Evolutionary conservation across 2,888 invertebrate species (phyloP).

Genomic region (Phyto melanocephala): DNA sequence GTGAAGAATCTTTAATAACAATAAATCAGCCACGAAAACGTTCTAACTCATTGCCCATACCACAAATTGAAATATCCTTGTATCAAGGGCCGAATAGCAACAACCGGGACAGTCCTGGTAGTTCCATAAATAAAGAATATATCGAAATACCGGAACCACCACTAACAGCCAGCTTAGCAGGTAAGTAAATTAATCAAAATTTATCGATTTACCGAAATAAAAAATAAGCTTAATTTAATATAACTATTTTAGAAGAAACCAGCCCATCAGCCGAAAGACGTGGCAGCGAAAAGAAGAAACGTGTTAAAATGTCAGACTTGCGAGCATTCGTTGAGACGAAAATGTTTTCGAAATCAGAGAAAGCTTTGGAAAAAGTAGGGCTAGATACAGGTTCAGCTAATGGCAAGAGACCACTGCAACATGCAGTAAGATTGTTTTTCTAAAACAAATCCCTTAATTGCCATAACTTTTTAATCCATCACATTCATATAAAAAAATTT

Average conservation of each 20-base stretch:
- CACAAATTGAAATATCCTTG: conserved; percentile 93
- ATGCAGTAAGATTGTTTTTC: conserved; percentile 81
- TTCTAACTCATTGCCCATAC: conserved; percentile 95
- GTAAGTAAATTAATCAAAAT: too few species aligned
- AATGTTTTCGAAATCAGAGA: conserved; percentile 93
- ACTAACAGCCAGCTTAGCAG: conserved; percentile 77
- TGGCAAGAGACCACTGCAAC: conserved; percentile 82
- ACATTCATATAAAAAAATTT: not conserved
- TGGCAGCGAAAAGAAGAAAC: conserved; percentile 90
- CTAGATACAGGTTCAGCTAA: conserved; percentile 81
- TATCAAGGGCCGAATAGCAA: conserved; percentile 86
- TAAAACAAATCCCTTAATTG: conserved; percentile 50
- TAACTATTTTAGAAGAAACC: conserved; percentile 71
- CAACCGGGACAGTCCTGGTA: conserved; percentile 78
- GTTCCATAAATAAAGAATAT: conserved; percentile 83
- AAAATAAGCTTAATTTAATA: not conserved
- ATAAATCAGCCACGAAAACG: conserved; percentile 90
- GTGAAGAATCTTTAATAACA: conserved; percentile 87
- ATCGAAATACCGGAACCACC: conserved; percentile 88
- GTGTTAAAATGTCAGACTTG: conserved; percentile 94
- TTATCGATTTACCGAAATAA: too few species aligned
- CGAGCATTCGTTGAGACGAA: conserved; percentile 95
- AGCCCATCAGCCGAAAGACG: conserved; percentile 80
- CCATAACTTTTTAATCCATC: conserved; percentile 2
- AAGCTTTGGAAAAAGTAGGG: conserved; percentile 93